Evolutionary conservation across 1,140 invertebrate genomes (phyloP).

Genomic region (Olivierus martensii): DNA sequence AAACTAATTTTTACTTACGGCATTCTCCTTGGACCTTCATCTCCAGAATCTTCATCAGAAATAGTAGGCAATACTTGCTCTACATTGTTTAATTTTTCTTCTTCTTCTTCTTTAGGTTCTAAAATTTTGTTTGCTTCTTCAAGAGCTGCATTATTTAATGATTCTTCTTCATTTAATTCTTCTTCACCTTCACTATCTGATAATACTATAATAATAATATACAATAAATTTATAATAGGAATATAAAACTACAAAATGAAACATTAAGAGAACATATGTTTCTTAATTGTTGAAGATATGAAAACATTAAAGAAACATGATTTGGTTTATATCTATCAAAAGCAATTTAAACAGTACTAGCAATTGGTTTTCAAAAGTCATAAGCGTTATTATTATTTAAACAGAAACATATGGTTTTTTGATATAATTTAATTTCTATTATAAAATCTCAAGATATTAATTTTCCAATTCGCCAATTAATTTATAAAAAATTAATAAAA

Average conservation of each 20-base stretch:
- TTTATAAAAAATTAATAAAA: too few species aligned
- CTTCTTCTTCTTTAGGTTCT: conserved; percentile 18
- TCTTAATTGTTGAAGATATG: too few species aligned
- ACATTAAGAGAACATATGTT: too few species aligned
- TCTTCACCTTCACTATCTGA: conserved; percentile 27
- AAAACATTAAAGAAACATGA: too few species aligned
- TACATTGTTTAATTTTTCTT: conserved; percentile 11
- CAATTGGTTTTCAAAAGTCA: too few species aligned
- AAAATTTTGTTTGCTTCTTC: conserved; percentile 12
- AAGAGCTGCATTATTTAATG: conserved; percentile 14
- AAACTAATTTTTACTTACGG: not conserved
- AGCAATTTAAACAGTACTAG: too few species aligned
- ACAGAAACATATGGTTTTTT: too few species aligned
- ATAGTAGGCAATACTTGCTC: not conserved
- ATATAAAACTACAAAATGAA: not conserved
- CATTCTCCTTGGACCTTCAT: not conserved
- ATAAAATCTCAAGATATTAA: too few species aligned
- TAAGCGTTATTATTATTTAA: too few species aligned
- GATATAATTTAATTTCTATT: too few species aligned
- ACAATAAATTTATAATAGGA: not conserved
- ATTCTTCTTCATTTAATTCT: conserved; percentile 17
- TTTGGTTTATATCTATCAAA: too few species aligned
- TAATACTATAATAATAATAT: conserved; percentile 18
- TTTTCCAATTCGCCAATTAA: too few species aligned
- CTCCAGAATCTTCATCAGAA: not conserved